A percentile compares a stretch with the other conserved stretches of the same genome.
Evolutionary conservation across 2,797 vertebrate genomes (phyloP).

Genomic region (Spinus olivaceus): DNA sequence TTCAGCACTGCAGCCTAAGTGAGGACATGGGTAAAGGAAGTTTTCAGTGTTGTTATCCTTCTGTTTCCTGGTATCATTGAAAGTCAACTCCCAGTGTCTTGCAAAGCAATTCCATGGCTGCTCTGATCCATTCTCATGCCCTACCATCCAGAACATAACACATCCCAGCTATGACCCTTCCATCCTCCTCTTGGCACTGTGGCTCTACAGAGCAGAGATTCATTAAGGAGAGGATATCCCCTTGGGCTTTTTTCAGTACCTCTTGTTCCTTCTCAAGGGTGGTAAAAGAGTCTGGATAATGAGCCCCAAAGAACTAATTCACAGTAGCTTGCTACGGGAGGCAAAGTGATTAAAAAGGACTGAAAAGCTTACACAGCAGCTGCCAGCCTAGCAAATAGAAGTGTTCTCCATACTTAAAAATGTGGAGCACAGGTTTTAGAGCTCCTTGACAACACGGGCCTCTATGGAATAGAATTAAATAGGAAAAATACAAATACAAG

Average conservation of each 20-base stretch:
- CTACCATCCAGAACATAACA: neutral
- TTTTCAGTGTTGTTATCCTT: neutral
- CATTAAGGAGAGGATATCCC: neutral
- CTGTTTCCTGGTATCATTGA: neutral
- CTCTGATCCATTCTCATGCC: neutral
- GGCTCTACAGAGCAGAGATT: neutral
- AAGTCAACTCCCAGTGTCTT: neutral
- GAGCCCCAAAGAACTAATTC: neutral
- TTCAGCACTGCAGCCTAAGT: neutral
- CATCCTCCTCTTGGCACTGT: neutral
- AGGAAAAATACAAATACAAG: neutral
- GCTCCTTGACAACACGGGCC: conserved; percentile 2
- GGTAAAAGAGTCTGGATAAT: conserved; percentile 11
- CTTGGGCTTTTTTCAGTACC: neutral
- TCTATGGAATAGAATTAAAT: neutral
- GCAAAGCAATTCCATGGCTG: neutral
- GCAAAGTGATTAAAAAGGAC: neutral
- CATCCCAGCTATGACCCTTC: neutral
- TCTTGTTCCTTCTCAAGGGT: neutral
- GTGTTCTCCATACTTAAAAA: neutral
- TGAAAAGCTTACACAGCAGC: conserved; percentile 23
- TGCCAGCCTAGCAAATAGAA: neutral
- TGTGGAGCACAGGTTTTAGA: neutral
- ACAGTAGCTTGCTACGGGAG: neutral
- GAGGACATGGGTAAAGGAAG: neutral